phyloP scores from a whole-genome alignment of 2,113 vertebrate species.

The Cyanoderma ruficeps region DNA sequence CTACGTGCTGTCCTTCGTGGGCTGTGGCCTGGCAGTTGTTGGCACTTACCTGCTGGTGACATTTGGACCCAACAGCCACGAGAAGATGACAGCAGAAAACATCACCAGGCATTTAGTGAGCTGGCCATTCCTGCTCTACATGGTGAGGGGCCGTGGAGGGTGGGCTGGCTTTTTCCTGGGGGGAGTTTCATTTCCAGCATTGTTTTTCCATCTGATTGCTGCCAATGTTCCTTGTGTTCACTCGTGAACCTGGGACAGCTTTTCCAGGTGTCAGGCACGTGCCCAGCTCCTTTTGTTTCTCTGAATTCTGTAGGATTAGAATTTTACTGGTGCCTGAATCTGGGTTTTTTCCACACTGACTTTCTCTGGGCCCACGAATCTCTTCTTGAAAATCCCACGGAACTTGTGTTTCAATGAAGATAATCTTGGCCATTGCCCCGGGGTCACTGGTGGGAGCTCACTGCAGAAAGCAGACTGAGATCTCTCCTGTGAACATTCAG shows the following conservation, averaged over 20 bases:
- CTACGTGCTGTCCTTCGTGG: slow-evolving; percentile 86
- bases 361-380: not conserved
- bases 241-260: not conserved
- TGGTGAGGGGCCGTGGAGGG: slow-evolving; percentile 77
- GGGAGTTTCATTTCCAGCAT: not conserved
- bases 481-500: not conserved
- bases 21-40: slow-evolving; percentile 83
- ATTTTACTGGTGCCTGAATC: not conserved
- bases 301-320: not conserved
- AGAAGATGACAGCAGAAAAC: slow-evolving; percentile 89
- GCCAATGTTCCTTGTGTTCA: not conserved
- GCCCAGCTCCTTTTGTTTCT: not conserved
- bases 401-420: not conserved
- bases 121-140: slow-evolving; percentile 93
- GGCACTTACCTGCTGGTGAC: slow-evolving; percentile 93
- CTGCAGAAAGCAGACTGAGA: not conserved
- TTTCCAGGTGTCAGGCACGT: not conserved
- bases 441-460: not conserved
- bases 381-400: not conserved
- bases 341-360: not conserved
- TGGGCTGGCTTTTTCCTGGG: not conserved
- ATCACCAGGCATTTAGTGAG: slow-evolving; percentile 88
- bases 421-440: not conserved
- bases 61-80: slow-evolving; percentile 94
- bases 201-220: not conserved